Evolutionary conservation across 2,113 vertebrate genomes (phyloP).

Genomic region (Varanus salvator): DNA sequence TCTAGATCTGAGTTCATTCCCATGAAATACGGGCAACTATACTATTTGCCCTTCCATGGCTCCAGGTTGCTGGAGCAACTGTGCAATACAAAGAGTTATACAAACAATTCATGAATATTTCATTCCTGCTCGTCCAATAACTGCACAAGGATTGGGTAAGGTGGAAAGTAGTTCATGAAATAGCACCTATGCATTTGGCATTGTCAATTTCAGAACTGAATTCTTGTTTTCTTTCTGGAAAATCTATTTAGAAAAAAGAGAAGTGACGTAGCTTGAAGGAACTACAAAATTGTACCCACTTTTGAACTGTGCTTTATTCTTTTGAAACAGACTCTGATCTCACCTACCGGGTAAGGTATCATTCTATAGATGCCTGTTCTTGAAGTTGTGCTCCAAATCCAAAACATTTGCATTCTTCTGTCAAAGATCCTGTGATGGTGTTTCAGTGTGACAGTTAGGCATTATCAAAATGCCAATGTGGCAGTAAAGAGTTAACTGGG

Average conservation of each 20-base stretch:
- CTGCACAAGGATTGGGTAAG: not conserved
- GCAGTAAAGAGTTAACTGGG: slow-evolving; percentile 61
- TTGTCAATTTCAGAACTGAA: not conserved
- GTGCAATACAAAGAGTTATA: not conserved
- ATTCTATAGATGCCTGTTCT: not conserved
- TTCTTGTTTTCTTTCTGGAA: not conserved
- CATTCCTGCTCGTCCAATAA: not conserved
- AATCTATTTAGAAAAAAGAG: not conserved
- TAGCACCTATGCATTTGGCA: not conserved
- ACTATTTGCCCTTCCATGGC: too few species aligned
- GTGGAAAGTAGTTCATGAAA: not conserved
- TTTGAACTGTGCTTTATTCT: not conserved
- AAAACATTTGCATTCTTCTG: not conserved
- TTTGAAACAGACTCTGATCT: not conserved
- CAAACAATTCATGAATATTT: not conserved
- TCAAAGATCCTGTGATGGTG: not conserved
- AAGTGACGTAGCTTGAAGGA: not conserved
- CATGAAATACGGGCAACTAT: too few species aligned
- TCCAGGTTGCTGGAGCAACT: too few species aligned
- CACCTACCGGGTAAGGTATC: not conserved
- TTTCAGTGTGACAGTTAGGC: not conserved
- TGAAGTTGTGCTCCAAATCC: not conserved
- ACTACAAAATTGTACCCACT: not conserved
- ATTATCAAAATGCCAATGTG: slow-evolving; percentile 5
- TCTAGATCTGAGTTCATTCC: too few species aligned